Evolutionary conservation across 2,888 invertebrate genomes (phyloP).

Genomic region (Papilio demoleus): DNA sequence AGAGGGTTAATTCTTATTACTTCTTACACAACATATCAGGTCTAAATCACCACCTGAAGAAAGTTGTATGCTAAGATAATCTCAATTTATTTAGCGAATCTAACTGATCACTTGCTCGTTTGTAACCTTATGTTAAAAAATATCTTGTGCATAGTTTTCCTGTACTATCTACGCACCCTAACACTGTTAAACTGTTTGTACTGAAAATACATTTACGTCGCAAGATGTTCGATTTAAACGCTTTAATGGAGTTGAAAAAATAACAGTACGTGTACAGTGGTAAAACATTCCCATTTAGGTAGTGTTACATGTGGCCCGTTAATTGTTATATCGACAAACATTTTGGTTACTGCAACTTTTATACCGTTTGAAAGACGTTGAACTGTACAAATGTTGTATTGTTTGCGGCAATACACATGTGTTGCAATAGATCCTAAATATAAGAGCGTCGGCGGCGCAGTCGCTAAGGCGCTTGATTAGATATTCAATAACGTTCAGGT

Average conservation of each 20-base stretch:
- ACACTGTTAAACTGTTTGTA: slow-evolving; percentile 60
- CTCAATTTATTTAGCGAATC: too few species aligned
- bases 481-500: too few species aligned
- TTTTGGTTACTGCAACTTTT: slow-evolving; percentile 33
- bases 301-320: slow-evolving; percentile 50
- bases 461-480: too few species aligned
- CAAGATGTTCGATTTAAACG: slow-evolving; percentile 68
- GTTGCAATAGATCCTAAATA: not conserved
- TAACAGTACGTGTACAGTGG: slow-evolving; percentile 51
- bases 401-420: slow-evolving; percentile 26
- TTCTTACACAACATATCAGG: too few species aligned
- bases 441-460: too few species aligned
- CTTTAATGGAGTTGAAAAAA: slow-evolving; percentile 68
- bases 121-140: too few species aligned
- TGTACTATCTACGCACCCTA: slow-evolving; percentile 5
- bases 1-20: too few species aligned
- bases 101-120: too few species aligned
- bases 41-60: too few species aligned
- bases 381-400: slow-evolving; percentile 38
- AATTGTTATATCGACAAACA: slow-evolving; percentile 41
- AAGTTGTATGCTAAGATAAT: too few species aligned
- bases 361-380: slow-evolving; percentile 33
- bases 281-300: slow-evolving; percentile 51
- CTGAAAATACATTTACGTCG: slow-evolving; percentile 74
- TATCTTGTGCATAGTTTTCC: not conserved